These are phyloP conservation scores for Hyposoter didymator DNA, from an alignment of 2,888 invertebrate species.

Conservation along the genomic window DNA sequence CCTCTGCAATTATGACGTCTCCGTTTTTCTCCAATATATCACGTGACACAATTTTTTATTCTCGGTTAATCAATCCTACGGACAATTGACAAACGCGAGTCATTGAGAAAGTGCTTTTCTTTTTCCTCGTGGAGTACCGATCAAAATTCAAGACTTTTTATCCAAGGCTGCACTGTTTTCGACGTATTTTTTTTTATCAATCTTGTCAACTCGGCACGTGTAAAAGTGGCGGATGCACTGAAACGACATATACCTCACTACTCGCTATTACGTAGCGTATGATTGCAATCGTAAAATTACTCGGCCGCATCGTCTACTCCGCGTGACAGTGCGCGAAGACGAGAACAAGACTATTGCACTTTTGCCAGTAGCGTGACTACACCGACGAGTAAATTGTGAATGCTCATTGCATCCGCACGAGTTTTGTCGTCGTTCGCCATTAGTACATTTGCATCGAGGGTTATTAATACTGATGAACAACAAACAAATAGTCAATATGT, in stretches of 20 bases:
- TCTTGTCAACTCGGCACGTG: constrained; percentile 25
- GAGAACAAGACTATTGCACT: constrained; percentile 44
- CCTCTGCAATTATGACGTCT: not conserved
- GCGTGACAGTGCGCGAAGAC: constrained; percentile 15
- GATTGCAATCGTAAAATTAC: constrained; percentile 55
- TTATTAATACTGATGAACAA: not conserved
- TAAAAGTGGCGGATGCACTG: constrained; percentile 19
- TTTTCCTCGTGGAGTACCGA: not conserved
- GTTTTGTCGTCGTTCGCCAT: constrained; percentile 10
- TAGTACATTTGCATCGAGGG: not conserved
- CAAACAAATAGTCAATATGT: not conserved
- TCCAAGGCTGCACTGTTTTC: constrained; percentile 15
- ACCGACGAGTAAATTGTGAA: not conserved
- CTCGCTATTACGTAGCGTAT: constrained; percentile 24
- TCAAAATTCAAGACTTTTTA: constrained; percentile 9
- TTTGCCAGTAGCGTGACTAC: constrained; percentile 29
- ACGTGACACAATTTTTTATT: not conserved
- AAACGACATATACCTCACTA: constrained; percentile 4
- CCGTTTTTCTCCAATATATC: not conserved
- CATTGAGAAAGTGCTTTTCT: not conserved
- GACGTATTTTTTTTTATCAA: not conserved
- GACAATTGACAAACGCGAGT: not conserved
- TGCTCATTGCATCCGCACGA: constrained; percentile 29
- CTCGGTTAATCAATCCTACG: not conserved
- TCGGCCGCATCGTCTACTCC: constrained; percentile 26